Evolutionary conservation across 2,888 invertebrate species (phyloP), one percentile per base, ranked within the genome.

Genomic region (Dicycla oo): DNA sequence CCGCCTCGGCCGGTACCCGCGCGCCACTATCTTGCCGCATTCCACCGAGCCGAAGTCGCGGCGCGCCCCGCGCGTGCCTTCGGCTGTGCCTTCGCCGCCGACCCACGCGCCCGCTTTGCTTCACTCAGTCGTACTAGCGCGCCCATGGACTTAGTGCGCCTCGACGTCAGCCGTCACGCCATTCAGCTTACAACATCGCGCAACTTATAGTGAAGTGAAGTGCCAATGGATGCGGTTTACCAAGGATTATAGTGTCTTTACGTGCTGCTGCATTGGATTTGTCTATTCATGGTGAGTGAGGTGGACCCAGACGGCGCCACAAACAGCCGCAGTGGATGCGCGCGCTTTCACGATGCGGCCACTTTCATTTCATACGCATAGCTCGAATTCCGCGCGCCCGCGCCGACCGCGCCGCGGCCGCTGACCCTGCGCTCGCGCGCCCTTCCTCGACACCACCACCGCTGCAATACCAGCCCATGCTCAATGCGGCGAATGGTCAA

Each of bases 61-160:
- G 95, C 94, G 93, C 91, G 90, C 92, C 91, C 91, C 91, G 91
- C 91, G 96, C 95, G 95, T 96, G 86, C 86, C 87, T 96, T 95
- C 93, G 96, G 88, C 90, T 95, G 95, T 96, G 84, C 84, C 85
- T 96, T 95, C 94, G 96, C 89, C 90, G 97, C 89, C 90, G 97
- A 97, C 97, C 97, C 97, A 97, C 97, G 97, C 97, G 97, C 97
- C 97, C 97, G 96, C 91, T 84, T 87, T 88, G 85, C 89, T 85
- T 87, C 91, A 86, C 89, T 92, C 94, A 94, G 94, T 95, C 93
- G 93, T 87, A 90, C 90, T 89, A 90, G 92, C 90, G 94, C 95
- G 93, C 91, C 91, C 93, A 89, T 82, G 84, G 88, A 87, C 88
- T 88, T 81, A 85, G 93, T 89, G 92, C 93, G 93, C 89, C 80